Percentiles rank a stretch among this genome's conserved stretches.
Conservation (phyloP, 2,113 vertebrate genomes). For the Scomber japonicus region DNA sequence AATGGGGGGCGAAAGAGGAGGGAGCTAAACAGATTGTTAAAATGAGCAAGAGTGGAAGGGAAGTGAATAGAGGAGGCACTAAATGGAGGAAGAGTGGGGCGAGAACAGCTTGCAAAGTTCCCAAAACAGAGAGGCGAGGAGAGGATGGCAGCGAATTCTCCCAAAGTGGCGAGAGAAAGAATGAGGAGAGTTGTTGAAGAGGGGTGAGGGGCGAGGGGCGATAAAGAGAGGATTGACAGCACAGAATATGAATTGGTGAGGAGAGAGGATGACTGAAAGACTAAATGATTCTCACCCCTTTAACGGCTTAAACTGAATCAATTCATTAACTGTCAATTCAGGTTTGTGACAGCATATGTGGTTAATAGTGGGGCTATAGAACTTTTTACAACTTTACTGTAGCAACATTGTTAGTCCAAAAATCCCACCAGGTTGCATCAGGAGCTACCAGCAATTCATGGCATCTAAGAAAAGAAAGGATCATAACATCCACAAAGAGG, state of each 20-base stretch:
- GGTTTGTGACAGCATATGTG: not conserved
- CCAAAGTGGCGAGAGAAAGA: slow-evolving; percentile 29
- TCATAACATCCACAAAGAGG: no score
- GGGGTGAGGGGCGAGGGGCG: slow-evolving; percentile 1
- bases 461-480: not conserved
- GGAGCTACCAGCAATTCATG: not conserved
- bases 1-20: slow-evolving; percentile 32
- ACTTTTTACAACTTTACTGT: not conserved
- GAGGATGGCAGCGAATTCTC: slow-evolving; percentile 24
- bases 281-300: slow-evolving; percentile 23
- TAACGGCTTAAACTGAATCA: not conserved
- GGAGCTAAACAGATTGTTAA: slow-evolving; percentile 64
- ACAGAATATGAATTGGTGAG: slow-evolving; percentile 35
- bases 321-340: not conserved
- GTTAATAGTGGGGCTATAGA: no score
- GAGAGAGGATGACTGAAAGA: slow-evolving; percentile 21
- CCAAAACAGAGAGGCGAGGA: slow-evolving; percentile 38
- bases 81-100: slow-evolving; percentile 56
- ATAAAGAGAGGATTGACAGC: not conserved
- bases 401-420: not conserved
- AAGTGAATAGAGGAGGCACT: slow-evolving; percentile 67
- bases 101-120: slow-evolving; percentile 64
- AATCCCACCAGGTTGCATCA: no score
- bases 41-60: slow-evolving; percentile 57
- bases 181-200: slow-evolving; percentile 22